phyloP scores from a whole-genome alignment of 2,113 vertebrate genomes.

The Eulemur rufifrons region DNA sequence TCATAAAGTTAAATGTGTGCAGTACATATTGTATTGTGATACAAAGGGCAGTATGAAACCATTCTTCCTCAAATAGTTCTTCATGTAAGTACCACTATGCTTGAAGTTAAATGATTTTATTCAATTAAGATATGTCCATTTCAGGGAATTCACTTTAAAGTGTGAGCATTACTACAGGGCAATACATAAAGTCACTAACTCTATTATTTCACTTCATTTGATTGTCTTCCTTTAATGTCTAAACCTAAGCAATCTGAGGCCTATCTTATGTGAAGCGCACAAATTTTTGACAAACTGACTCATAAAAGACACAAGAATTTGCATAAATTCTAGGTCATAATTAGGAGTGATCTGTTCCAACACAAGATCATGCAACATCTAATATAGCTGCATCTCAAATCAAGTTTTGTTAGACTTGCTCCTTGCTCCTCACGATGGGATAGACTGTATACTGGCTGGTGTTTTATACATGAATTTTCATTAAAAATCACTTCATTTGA shows the following conservation, averaged over 20 bases:
- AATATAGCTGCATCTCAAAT: not conserved
- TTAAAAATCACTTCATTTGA: not conserved
- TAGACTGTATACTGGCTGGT: not conserved
- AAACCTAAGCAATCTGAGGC: not conserved
- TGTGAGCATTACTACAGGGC: not conserved
- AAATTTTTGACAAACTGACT: not conserved
- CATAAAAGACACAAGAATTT: not conserved
- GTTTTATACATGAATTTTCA: not conserved
- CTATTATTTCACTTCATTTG: not conserved
- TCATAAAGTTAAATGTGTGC: not conserved
- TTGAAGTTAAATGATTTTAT: not conserved
- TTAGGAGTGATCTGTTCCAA: not conserved
- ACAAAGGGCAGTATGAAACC: not conserved
- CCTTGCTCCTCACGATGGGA: not conserved
- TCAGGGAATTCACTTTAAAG: not conserved
- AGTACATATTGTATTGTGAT: not conserved
- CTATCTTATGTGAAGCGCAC: not conserved
- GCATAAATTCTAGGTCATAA: not conserved
- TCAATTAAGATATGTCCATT: not conserved
- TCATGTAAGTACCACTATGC: not conserved
- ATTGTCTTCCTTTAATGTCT: not conserved
- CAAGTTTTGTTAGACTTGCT: not conserved
- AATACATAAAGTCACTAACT: not conserved
- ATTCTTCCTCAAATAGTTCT: not conserved
- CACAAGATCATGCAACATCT: not conserved